Evolutionary conservation across 2,888 invertebrate species (phyloP).

Genomic region (Odontocolon sp.): DNA sequence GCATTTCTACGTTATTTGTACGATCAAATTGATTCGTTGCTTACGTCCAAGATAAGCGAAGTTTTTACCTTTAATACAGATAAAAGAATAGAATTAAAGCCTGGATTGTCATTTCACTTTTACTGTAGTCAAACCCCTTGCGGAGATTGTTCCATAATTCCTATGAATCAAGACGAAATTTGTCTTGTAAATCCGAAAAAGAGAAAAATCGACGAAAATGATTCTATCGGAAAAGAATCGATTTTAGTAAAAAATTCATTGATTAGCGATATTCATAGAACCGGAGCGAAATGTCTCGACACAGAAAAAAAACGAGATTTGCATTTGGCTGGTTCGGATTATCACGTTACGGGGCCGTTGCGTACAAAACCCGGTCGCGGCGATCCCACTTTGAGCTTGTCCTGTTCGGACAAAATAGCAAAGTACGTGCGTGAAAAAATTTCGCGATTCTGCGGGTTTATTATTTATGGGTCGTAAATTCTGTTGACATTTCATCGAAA

Average conservation of each 20-base stretch:
- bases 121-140: constrained; percentile 95
- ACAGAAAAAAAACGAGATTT: constrained; percentile 84
- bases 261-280: constrained; percentile 84
- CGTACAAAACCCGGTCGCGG: constrained; percentile 96
- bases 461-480: not conserved
- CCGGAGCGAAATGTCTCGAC: constrained; percentile 93
- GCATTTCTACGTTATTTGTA: constrained; percentile 91
- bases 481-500: not conserved
- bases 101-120: constrained; percentile 88
- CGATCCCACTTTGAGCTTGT: constrained; percentile 92
- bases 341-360: constrained; percentile 87
- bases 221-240: constrained; percentile 63
- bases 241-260: not conserved
- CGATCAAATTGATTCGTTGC: constrained; percentile 82
- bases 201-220: constrained; percentile 54
- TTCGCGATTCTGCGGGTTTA: not conserved
- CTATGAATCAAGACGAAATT: constrained; percentile 79
- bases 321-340: constrained; percentile 83
- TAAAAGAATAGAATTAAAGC: constrained; percentile 82
- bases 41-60: constrained; percentile 72
- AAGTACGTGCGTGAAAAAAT: constrained; percentile 75
- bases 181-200: constrained; percentile 33
- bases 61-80: constrained; percentile 77
- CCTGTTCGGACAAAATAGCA: constrained; percentile 97
- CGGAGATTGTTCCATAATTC: constrained; percentile 95